A percentile compares a stretch with the other conserved stretches of the same genome.
Conservation (phyloP, 2,113 vertebrate genomes). For the Myrmophylax atrothorax region DNA sequence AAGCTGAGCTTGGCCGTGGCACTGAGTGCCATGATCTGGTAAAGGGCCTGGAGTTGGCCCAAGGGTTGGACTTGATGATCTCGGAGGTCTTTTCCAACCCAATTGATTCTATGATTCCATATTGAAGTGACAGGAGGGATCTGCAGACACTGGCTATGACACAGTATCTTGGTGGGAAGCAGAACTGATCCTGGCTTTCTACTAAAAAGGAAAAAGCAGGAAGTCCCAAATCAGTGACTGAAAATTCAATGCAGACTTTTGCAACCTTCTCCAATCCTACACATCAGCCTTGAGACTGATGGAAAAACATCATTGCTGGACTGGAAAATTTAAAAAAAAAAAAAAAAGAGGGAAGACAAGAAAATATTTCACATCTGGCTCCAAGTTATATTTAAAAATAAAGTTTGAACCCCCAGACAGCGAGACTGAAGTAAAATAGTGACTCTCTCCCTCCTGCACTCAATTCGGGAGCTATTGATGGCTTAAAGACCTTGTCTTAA, state of each 20-base stretch:
- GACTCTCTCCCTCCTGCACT: slow-evolving; percentile 23
- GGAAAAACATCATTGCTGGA: neutral
- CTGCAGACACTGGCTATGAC: neutral
- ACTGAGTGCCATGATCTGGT: too few relatives aligned
- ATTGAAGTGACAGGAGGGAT: neutral
- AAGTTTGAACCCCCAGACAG: slow-evolving; percentile 18
- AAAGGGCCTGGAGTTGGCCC: too few relatives aligned
- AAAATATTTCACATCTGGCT: slow-evolving; percentile 7
- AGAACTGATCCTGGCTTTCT: neutral
- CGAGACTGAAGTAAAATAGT: slow-evolving; percentile 1
- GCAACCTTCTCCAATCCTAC: neutral
- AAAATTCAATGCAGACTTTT: neutral
- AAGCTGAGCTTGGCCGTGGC: too few relatives aligned
- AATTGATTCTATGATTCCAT: too few relatives aligned
- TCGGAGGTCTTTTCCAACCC: too few relatives aligned
- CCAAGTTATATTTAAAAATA: slow-evolving; percentile 29
- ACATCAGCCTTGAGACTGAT: neutral
- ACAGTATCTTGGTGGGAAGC: neutral
- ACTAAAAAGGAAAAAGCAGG: neutral
- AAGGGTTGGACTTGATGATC: too few relatives aligned
- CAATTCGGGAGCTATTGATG: slow-evolving; percentile 51
- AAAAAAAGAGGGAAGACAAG: neutral
- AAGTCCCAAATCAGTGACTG: neutral
- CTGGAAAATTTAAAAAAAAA: neutral
- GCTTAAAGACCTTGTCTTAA: slow-evolving; percentile 65